Base-by-base conservation (phyloP, 2,797 vertebrate species). In the Enteromius treurensis region DNA sequence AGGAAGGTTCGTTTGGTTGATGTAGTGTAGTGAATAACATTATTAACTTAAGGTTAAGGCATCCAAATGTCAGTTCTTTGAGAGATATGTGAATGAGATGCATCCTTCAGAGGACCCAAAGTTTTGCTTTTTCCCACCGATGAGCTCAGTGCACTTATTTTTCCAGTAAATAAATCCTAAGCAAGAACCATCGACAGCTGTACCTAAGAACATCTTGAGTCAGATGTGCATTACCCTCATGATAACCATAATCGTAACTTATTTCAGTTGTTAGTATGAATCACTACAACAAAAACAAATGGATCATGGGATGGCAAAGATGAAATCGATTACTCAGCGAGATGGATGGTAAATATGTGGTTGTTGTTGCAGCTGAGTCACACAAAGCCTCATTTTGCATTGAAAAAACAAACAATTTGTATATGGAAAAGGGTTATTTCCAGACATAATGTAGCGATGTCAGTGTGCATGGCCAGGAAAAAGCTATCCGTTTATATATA, bases 341-440 rank as follows among this genome's bases (percentile, higher is more conserved):
- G 49, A 75, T 37, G 29, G 49, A 75, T 75, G 71, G 49, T 55
- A 75, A 75, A 75, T 37, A 75, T 75, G 71, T 37, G 71, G 11
- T 55, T 55, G 49, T 75, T 75, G 29, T 75, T 75, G 71, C 71
- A 75, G 49, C 29, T 4, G 71, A 37, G 49, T 75, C 71, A 75
- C n/a, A 70, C 40, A 68, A 19, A 58, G 40, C 49, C 51, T 74
- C 29, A 53, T n/a, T 47, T 37, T n/a, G 71, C 49, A 37, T 15
- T 5, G 32, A 53, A 51, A 51, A 60, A 11, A 73, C 13, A 2
- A 8, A 26, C 5, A 2, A 47, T 1, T 1, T 0, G 2, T 47
- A 4, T 71, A 45, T 64, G 6, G 32, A 17, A 64, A 32, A 64
- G 10, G 10, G 21, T 58, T n/a, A 55, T 10, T 21, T 21, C 8